Conservation (phyloP, 2,888 invertebrate genomes). For the Diaphora mendica region DNA sequence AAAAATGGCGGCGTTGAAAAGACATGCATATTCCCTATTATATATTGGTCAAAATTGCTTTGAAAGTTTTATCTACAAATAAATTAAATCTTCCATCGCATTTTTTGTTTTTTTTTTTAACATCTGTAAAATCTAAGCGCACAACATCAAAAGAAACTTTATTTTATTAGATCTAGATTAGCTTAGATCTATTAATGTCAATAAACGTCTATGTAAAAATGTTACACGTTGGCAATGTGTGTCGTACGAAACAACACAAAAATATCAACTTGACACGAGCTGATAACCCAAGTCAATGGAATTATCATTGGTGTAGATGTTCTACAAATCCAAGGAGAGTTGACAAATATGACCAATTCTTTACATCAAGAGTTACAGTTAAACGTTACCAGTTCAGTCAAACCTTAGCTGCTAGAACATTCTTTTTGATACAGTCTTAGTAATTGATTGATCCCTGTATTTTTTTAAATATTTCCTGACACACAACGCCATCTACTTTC, state of each 20-base stretch:
- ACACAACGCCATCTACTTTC: no score
- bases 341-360: background rate
- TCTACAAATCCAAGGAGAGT: background rate
- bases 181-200: no score
- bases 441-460: background rate
- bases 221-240: no score
- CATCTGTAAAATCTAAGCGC: no score
- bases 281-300: conserved; percentile 50
- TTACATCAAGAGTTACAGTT: background rate
- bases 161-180: background rate
- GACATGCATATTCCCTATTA: no score
- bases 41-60: no score
- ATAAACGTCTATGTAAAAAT: no score
- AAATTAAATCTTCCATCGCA: no score
- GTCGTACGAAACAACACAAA: conserved; percentile 9
- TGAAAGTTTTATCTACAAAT: no score
- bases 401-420: background rate
- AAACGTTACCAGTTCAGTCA: background rate
- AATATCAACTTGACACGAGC: conserved; percentile 32
- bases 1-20: no score
- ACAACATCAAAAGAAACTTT: no score
- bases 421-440: background rate
- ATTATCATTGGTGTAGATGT: conserved; percentile 41
- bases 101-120: no score
- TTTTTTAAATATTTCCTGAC: background rate